Base-by-base conservation (phyloP, 2,797 vertebrate genomes). In the Enteromius afrohamiltoni region DNA sequence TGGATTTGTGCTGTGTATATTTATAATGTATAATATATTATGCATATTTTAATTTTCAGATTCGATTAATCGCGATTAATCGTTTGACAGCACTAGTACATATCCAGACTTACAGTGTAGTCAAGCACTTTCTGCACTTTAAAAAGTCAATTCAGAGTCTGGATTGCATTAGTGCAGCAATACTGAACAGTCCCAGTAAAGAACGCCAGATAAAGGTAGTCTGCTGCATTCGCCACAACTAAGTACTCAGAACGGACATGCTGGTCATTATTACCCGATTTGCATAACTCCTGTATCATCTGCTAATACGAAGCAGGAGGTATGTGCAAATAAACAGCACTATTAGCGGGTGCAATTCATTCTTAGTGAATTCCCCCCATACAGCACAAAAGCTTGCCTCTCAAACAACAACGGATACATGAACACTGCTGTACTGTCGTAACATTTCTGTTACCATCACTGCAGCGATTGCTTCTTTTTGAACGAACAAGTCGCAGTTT, bases 361-460 rank as follows among this genome's bases (percentile, higher is more conserved):
- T 67, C 14, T 79, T 51, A 47, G 58, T 47, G 76, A 78, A 78
- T 65, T 65, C 7, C 58, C 60, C 55, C 77, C 23, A 71, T 76
- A 83, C 78, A 88, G 80, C 83, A 81, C 71, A 58, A 86, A 26
- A 83, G 60, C 51, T 67, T 53, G 31, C 47, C 26, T 75, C 69
- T 82, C 26, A 51, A 71, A 71, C 51, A 62, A 73, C 40, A 80
- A 73, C 13, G 40, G 42, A 58, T 47, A 34, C 58, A 79, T 73
- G 40, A 73, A 64, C 42, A 70, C 65, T 23, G 42, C 78, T 65
- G 34, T 68, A 71, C 60, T 68, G 40, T 71, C 42, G 51, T 67
- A 70, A 68, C 37, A 58, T 74, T 64, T 70, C 45, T 51, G 74
- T 8, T 17, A 76, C 21, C 2, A 69, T 83, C 14, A 31, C 10